Percentiles rank a stretch among this genome's conserved stretches.
Evolutionary conservation across 2,797 vertebrate species (phyloP).

Genomic region (Neosilurus hyrtlii): DNA sequence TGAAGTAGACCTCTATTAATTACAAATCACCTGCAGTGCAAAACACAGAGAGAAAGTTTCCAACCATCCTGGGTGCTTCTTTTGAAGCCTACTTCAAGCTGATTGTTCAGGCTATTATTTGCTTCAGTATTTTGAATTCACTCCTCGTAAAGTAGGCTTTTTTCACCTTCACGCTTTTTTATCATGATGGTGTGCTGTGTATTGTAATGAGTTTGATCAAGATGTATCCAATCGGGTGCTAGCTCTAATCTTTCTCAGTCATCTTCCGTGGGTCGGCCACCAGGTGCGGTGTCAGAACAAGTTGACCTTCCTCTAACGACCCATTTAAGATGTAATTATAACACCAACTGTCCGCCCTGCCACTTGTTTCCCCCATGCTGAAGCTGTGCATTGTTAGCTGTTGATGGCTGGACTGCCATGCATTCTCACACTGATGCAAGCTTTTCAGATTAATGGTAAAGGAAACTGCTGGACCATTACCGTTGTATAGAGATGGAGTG

Average conservation of each 20-base stretch:
- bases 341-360: conserved; percentile 54
- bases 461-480: conserved; percentile 46
- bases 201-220: conserved; percentile 49
- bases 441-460: conserved; percentile 31
- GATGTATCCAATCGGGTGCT: conserved; percentile 32
- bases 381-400: conserved; percentile 36
- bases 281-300: conserved; percentile 52
- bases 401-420: conserved; percentile 20
- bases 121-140: conserved; percentile 47
- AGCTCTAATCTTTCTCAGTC: conserved; percentile 41
- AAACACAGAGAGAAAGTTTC: conserved; percentile 28
- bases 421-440: conserved; percentile 20
- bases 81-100: conserved; percentile 35
- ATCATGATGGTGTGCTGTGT: conserved; percentile 24
- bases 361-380: conserved; percentile 40
- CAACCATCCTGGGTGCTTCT: conserved; percentile 19
- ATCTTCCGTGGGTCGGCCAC: conserved; percentile 32
- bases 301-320: conserved; percentile 54
- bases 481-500: conserved; percentile 36
- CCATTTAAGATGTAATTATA: conserved; percentile 57
- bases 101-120: conserved; percentile 42
- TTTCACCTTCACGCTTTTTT: conserved; percentile 23
- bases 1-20: conserved; percentile 52
- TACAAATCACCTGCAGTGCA: conserved; percentile 39
- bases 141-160: conserved; percentile 45